Evolutionary conservation across 2,113 vertebrate genomes (phyloP).

Genomic region (Vombatus ursinus): DNA sequence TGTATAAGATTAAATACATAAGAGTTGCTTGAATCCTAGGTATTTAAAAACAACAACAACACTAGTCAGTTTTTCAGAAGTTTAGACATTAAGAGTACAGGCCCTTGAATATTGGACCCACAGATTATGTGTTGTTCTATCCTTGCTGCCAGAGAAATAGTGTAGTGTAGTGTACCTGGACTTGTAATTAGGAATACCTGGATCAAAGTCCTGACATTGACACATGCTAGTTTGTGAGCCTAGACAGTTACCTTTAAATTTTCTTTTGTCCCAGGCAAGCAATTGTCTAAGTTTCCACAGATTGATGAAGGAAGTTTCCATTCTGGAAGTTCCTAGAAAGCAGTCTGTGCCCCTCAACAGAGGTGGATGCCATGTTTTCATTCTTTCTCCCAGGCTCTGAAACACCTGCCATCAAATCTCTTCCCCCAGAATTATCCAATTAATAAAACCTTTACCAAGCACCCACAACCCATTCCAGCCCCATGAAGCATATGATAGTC

Average conservation of each 20-base stretch:
- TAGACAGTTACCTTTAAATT: not conserved
- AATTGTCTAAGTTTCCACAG: not conserved
- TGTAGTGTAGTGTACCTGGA: not conserved
- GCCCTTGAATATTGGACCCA: not conserved
- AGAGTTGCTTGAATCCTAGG: not conserved
- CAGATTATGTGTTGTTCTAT: not conserved
- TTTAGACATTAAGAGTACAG: not conserved
- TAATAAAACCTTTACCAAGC: not conserved
- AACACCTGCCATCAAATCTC: not conserved
- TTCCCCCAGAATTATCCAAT: not conserved
- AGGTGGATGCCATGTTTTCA: not conserved
- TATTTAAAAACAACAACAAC: not conserved
- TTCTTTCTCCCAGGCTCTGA: not conserved
- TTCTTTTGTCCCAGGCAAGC: not conserved
- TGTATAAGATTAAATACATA: not conserved
- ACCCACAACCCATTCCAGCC: not conserved
- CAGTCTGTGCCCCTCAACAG: not conserved
- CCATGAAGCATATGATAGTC: not conserved
- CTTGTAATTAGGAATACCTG: not conserved
- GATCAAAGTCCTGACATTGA: too few species aligned
- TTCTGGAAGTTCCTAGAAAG: not conserved
- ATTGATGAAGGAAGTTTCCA: not conserved
- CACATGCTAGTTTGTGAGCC: not conserved
- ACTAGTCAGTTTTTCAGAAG: not conserved
- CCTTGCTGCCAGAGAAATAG: not conserved